Evolutionary conservation across 2,888 invertebrate species (phyloP).

Genomic region (Helleia helle): DNA sequence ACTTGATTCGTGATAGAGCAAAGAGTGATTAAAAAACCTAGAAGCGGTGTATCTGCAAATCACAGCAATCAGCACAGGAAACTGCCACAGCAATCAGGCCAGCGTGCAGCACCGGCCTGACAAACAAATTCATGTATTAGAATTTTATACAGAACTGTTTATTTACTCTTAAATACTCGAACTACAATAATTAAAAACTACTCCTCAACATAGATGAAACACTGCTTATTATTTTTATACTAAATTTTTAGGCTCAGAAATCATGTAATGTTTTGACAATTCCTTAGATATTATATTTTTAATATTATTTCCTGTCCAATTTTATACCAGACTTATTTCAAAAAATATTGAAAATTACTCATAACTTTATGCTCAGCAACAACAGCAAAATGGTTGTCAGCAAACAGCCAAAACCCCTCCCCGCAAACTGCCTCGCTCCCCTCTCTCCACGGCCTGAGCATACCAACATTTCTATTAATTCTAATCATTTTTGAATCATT

Average conservation of each 20-base stretch:
- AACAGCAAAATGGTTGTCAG: constrained; percentile 72
- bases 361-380: constrained; percentile 69
- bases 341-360: constrained; percentile 69
- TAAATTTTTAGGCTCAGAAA: too few species aligned
- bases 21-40: constrained; percentile 33
- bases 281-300: background rate
- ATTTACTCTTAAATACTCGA: background rate
- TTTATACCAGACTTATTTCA: constrained; percentile 39
- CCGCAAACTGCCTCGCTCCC: constrained; percentile 64
- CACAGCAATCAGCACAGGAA: constrained; percentile 66
- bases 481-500: constrained; percentile 17
- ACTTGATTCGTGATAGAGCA: constrained; percentile 34
- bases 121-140: constrained; percentile 67
- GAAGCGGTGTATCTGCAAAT: constrained; percentile 64
- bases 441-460: constrained; percentile 69
- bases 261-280: background rate
- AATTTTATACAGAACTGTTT: constrained; percentile 25
- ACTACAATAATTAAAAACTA: background rate
- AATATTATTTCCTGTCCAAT: background rate
- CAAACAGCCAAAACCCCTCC: constrained; percentile 63
- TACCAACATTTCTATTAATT: constrained; percentile 64
- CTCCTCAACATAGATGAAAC: background rate
- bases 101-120: constrained; percentile 73
- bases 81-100: constrained; percentile 72
- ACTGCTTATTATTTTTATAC: background rate